Conservation (phyloP, 2,113 vertebrate species). For the Cyphomyrus plagiostoma region DNA sequence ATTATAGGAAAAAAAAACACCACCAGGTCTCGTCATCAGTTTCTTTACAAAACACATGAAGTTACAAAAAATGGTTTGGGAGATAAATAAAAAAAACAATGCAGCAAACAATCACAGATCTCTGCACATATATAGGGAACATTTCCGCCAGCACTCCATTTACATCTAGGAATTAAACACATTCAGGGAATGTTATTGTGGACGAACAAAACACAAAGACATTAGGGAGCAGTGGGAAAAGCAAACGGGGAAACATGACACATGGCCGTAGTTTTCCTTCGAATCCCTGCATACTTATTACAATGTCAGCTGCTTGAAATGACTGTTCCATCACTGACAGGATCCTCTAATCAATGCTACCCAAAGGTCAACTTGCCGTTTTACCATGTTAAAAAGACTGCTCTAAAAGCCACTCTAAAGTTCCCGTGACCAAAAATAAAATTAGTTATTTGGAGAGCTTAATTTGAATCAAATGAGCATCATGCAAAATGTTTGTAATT, state of each 20-base stretch:
- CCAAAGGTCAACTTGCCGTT: not conserved
- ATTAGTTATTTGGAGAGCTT: not conserved
- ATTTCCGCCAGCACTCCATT: not conserved
- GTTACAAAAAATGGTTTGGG: slow-evolving; percentile 47
- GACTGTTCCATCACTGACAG: not conserved
- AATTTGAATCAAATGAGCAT: not conserved
- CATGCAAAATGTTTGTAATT: not conserved
- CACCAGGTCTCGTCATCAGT: slow-evolving; percentile 39
- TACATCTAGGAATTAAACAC: not conserved
- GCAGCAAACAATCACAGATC: slow-evolving; percentile 25
- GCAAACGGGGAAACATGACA: not conserved
- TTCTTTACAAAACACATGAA: slow-evolving; percentile 58
- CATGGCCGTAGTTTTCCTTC: not conserved
- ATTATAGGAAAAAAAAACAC: slow-evolving; percentile 17
- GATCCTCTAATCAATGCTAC: not conserved
- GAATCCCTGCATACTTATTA: slow-evolving; percentile 10
- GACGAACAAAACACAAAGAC: not conserved
- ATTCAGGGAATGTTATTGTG: not conserved
- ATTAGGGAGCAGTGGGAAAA: not conserved
- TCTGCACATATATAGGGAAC: slow-evolving; percentile 25
- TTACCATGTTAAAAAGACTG: not conserved
- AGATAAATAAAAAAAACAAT: slow-evolving; percentile 46
- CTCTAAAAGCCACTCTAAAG: not conserved
- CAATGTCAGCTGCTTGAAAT: slow-evolving; percentile 12
- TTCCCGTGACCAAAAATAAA: not conserved